Conservation (phyloP, 2,797 vertebrate species). For the Phylloscopus collybita region DNA sequence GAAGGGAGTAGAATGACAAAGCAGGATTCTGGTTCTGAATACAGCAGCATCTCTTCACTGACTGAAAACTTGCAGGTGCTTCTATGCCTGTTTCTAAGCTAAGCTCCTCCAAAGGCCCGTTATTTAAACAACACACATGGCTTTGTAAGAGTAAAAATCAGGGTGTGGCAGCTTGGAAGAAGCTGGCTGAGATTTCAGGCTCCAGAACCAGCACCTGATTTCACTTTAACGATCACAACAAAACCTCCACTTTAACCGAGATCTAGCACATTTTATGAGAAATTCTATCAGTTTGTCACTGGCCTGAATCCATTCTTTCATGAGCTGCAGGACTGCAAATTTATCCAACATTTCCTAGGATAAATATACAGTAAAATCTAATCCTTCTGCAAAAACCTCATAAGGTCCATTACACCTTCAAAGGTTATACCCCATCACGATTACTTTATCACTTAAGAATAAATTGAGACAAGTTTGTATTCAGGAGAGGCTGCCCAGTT, state of each 20-base stretch:
- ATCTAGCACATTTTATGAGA: background rate
- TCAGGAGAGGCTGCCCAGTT: background rate
- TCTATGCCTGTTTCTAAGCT: background rate
- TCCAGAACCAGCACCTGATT: background rate
- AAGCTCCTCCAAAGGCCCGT: background rate
- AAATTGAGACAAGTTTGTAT: background rate
- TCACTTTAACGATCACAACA: background rate
- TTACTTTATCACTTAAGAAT: background rate
- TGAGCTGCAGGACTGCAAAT: background rate
- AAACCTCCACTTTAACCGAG: background rate
- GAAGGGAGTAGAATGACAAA: background rate
- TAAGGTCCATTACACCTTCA: background rate
- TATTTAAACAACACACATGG: background rate
- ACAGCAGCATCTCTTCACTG: background rate
- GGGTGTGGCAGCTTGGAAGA: background rate
- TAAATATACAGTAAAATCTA: background rate
- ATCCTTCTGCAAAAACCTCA: background rate
- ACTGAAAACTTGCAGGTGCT: background rate
- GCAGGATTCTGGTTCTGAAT: background rate
- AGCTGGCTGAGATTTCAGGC: background rate
- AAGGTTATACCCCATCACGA: background rate
- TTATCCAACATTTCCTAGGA: background rate
- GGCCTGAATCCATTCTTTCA: rapidly evolving
- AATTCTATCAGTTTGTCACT: background rate
- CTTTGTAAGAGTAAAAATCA: background rate